These are phyloP conservation scores for Struthio camelus DNA, from an alignment of 2,113 vertebrate genomes.

Conservation along the genomic window DNA sequence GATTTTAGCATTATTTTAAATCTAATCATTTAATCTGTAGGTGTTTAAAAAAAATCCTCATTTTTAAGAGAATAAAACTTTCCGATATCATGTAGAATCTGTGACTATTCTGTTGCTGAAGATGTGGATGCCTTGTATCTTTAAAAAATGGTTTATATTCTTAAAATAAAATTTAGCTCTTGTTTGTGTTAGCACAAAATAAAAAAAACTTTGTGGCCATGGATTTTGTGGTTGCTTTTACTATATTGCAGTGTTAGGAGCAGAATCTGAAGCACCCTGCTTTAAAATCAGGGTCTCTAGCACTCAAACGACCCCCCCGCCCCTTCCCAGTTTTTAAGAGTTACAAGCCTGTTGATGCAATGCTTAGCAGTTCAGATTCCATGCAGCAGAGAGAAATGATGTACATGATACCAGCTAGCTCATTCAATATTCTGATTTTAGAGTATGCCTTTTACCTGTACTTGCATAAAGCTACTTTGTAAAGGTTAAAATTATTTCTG, in stretches of 20 bases:
- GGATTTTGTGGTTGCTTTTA: neutral
- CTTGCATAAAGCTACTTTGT: neutral
- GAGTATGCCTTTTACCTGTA: neutral
- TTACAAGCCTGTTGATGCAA: neutral
- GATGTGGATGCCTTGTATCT: neutral
- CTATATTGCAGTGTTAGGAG: neutral
- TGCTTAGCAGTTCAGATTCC: neutral
- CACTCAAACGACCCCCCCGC: neutral
- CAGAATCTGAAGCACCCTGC: neutral
- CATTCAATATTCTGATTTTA: neutral
- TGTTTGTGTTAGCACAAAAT: neutral
- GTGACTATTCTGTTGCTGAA: conserved; percentile 43
- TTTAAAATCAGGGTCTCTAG: neutral
- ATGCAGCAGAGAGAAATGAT: neutral
- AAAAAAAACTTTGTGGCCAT: neutral
- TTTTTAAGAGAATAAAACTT: conserved; percentile 66
- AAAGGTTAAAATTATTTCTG: neutral
- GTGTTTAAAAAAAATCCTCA: conserved; percentile 54
- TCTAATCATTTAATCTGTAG: conserved; percentile 76
- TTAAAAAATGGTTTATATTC: conserved; percentile 30
- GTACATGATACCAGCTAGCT: neutral
- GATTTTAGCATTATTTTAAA: conserved; percentile 77
- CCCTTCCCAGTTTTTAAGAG: no score
- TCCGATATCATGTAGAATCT: conserved; percentile 30
- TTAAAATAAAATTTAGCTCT: neutral